Percentiles rank a stretch among this genome's conserved stretches.
phyloP scores from a whole-genome alignment of 2,888 invertebrate species.

The Athalia rosae region DNA sequence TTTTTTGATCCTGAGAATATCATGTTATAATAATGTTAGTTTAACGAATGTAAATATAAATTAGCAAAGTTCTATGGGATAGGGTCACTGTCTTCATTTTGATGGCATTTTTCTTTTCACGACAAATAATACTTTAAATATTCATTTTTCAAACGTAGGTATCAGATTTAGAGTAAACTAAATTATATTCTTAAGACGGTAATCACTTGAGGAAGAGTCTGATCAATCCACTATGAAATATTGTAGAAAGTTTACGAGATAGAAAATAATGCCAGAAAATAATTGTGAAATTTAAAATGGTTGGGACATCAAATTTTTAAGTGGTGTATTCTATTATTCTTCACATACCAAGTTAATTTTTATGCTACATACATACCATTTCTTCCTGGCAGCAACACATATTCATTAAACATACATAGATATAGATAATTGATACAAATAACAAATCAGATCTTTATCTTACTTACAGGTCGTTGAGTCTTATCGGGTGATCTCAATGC shows the following conservation, averaged over 20 bases:
- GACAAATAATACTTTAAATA: too few species aligned
- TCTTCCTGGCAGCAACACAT: conserved; percentile 67
- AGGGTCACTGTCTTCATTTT: not conserved
- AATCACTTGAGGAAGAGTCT: too few species aligned
- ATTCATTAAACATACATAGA: conserved; percentile 53
- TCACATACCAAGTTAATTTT: not conserved
- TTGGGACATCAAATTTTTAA: too few species aligned
- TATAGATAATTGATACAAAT: not conserved
- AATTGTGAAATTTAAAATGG: not conserved
- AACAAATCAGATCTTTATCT: not conserved
- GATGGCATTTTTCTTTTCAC: too few species aligned
- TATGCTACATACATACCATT: conserved; percentile 65
- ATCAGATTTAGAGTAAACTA: too few species aligned
- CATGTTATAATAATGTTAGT: conserved; percentile 15
- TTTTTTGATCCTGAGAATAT: conserved; percentile 77
- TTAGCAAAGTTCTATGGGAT: not conserved
- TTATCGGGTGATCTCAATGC: conserved; percentile 81
- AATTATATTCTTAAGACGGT: too few species aligned
- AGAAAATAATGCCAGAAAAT: not conserved
- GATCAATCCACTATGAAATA: too few species aligned
- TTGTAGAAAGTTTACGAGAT: too few species aligned
- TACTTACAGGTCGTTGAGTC: conserved; percentile 71
- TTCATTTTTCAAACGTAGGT: not conserved
- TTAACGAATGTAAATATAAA: not conserved
- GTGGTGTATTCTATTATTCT: too few species aligned